A percentile compares a stretch with the other conserved stretches of the same genome.
phyloP scores from a whole-genome alignment of 1,140 invertebrate species.

The Neodiprion lecontei region DNA sequence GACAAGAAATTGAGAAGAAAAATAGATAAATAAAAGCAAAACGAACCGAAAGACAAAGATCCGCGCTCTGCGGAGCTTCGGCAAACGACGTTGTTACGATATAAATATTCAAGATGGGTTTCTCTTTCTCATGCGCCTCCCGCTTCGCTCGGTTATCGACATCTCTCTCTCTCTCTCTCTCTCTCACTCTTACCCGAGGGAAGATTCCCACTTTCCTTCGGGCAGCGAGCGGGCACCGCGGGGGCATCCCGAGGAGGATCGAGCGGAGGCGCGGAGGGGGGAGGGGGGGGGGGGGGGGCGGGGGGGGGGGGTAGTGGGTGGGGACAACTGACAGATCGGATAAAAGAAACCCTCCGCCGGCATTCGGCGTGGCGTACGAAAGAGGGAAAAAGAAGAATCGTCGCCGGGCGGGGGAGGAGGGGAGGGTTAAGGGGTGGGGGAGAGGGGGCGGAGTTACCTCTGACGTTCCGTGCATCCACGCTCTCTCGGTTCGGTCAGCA shows the following conservation, averaged over 20 bases:
- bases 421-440: background rate
- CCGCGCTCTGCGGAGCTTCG: background rate
- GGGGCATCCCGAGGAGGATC: background rate
- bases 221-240: background rate
- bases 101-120: conserved; percentile 43
- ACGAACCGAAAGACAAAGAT: conserved; percentile 13
- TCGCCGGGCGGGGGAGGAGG: background rate
- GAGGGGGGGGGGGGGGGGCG: conserved; percentile 18
- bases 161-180: conserved; percentile 12
- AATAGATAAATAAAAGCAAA: too few species aligned
- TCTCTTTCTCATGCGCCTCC: conserved; percentile 10
- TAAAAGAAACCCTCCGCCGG: conserved; percentile 30
- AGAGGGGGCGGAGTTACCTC: conserved; percentile 23
- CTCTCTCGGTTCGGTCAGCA: background rate
- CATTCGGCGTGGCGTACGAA: conserved; percentile 25
- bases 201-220: conserved; percentile 10
- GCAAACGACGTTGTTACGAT: conserved; percentile 24
- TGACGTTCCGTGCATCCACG: background rate
- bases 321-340: conserved; percentile 28
- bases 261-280: background rate
- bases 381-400: conserved; percentile 3
- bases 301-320: conserved; percentile 20
- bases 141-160: background rate
- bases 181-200: background rate
- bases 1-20: too few species aligned